These are phyloP conservation scores for Acanthiza pusilla DNA, from an alignment of 2,797 vertebrate genomes.

Conservation along the genomic window DNA sequence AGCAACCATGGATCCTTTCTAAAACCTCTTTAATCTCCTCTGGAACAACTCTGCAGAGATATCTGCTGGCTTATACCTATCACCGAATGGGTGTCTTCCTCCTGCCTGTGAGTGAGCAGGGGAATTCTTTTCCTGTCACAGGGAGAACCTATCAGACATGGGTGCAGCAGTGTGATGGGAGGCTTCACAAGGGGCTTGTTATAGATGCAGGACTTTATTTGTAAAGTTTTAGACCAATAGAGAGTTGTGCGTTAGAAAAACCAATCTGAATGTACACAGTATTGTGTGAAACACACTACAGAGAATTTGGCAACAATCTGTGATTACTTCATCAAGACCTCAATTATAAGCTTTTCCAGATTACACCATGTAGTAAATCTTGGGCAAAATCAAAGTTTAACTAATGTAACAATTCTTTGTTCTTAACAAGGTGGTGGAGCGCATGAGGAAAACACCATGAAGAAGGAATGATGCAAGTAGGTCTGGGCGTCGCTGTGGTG, in stretches of 20 bases:
- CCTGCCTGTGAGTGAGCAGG: background rate
- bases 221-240: background rate
- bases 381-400: background rate
- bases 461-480: background rate
- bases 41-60: background rate
- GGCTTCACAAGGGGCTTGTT: background rate
- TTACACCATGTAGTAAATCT: background rate
- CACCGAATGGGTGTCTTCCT: background rate
- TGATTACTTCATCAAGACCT: background rate
- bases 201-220: background rate
- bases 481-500: background rate
- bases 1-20: background rate
- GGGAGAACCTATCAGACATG: background rate
- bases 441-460: background rate
- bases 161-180: background rate
- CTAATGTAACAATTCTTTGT: background rate
- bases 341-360: background rate
- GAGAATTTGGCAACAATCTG: background rate
- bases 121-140: background rate
- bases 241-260: background rate
- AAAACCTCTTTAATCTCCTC: rapidly evolving
- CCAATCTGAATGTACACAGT: background rate
- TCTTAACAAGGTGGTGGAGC: background rate
- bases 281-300: rapidly evolving
- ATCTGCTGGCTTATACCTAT: background rate